phyloP scores from a whole-genome alignment of 2,888 invertebrate species.

The Chymomyza caudatula region DNA sequence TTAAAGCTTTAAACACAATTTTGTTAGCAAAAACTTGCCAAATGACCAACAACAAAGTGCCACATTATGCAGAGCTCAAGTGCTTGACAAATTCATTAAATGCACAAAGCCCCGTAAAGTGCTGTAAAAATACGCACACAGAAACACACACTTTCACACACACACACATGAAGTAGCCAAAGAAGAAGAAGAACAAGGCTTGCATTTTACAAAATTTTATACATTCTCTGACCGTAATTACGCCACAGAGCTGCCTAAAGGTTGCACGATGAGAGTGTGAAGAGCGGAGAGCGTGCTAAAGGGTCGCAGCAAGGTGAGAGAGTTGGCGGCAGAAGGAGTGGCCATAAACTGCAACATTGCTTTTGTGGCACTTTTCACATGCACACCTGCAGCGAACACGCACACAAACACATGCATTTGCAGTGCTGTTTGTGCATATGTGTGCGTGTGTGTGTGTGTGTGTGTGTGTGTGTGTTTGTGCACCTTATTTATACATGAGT shows the following conservation, averaged over 20 bases:
- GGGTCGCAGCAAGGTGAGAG: neutral
- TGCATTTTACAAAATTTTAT: constrained; percentile 53
- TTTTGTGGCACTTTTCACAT: constrained; percentile 1
- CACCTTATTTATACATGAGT: constrained; percentile 9
- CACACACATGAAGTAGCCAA: constrained; percentile 4
- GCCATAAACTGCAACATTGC: constrained; percentile 44
- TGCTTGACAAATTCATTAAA: constrained; percentile 62
- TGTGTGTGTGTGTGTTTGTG: neutral
- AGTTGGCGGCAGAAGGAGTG: neutral
- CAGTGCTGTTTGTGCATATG: neutral
- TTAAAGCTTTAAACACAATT: neutral
- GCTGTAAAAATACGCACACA: constrained; percentile 23
- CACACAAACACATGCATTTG: neutral
- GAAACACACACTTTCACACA: neutral
- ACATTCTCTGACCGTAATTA: constrained; percentile 62
- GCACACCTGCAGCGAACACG: neutral
- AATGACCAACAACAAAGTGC: constrained; percentile 26
- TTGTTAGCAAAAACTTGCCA: neutral
- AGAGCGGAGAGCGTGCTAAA: neutral
- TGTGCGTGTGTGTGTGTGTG: neutral
- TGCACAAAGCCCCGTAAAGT: constrained; percentile 46
- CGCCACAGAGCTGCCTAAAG: constrained; percentile 44
- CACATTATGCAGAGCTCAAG: constrained; percentile 45
- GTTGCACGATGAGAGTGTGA: neutral
- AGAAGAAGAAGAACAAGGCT: constrained; percentile 14